Percentiles rank a stretch among this genome's conserved stretches.
These are phyloP conservation scores for Chaetophractus vellerosus DNA, from an alignment of 2,797 vertebrate genomes.

Conservation along the genomic window DNA sequence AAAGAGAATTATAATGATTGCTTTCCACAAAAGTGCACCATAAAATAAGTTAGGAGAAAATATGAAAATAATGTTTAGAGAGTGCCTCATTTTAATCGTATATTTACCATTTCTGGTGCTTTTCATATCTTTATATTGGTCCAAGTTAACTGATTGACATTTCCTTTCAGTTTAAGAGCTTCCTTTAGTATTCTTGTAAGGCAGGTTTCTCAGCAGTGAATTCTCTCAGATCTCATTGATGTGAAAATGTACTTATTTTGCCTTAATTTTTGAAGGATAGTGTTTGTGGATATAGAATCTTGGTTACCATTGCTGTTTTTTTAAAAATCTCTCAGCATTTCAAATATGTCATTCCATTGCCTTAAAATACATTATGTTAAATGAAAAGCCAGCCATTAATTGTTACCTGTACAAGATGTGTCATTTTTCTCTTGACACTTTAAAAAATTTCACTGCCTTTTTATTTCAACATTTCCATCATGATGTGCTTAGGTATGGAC, in stretches of 20 bases:
- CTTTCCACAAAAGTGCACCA: neutral
- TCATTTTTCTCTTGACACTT: neutral
- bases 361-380: neutral
- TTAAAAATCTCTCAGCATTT: neutral
- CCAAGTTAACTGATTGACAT: neutral
- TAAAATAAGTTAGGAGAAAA: neutral
- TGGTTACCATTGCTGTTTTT: neutral
- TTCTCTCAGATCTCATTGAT: neutral
- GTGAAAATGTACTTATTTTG: neutral
- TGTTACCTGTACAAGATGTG: neutral
- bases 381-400: neutral
- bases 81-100: neutral
- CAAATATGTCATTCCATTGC: neutral
- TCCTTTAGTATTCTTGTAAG: neutral
- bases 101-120: neutral
- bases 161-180: neutral
- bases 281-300: neutral
- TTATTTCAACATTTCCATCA: slow-evolving; percentile 12
- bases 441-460: neutral
- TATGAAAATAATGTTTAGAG: neutral
- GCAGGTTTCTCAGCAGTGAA: neutral
- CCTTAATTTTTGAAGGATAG: neutral
- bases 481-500: neutral
- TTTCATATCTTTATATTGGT: neutral
- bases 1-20: neutral